Conservation (phyloP, 2,797 vertebrate genomes). For the Ciconia nigra region DNA sequence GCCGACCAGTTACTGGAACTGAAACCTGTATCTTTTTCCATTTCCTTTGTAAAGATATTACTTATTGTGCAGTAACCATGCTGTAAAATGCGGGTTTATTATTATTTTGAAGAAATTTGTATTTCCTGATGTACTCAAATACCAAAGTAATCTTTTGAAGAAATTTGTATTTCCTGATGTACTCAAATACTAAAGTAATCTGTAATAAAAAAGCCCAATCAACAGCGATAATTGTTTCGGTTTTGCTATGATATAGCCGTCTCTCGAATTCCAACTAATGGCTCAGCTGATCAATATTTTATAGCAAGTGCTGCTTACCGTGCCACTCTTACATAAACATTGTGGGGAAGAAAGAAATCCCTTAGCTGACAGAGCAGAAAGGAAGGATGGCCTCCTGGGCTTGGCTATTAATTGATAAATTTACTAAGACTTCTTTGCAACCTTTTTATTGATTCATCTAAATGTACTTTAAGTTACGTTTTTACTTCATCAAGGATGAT, state of each 20-base stretch:
- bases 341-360: neutral
- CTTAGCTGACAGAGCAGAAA: neutral
- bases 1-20: neutral
- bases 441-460: neutral
- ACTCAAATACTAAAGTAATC: neutral
- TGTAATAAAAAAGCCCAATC: neutral
- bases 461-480: neutral
- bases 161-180: neutral
- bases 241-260: neutral
- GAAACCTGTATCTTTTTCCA: neutral
- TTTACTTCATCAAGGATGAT: neutral
- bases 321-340: neutral
- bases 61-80: neutral
- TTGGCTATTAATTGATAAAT: neutral
- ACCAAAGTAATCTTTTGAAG: neutral
- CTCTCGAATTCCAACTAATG: neutral
- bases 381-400: neutral
- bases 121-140: neutral
- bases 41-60: neutral
- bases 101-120: neutral
- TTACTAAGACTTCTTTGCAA: neutral
- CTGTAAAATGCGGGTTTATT: neutral
- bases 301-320: neutral
- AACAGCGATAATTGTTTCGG: neutral
- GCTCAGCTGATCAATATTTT: neutral